Conservation (phyloP, 2,888 invertebrate species). For the Eupithecia exiguata region DNA sequence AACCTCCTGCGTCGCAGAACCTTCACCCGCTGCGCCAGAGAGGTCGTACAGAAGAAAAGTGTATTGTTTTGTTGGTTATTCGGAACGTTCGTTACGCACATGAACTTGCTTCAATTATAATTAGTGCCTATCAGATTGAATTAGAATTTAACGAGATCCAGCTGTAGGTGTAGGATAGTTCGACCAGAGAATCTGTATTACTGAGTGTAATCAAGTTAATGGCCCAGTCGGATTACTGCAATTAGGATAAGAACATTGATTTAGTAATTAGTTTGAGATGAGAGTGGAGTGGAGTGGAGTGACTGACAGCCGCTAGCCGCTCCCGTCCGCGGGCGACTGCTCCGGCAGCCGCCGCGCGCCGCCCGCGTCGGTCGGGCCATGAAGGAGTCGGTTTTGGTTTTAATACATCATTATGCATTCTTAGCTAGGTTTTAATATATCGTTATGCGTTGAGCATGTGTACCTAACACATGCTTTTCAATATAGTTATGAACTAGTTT, state of each 20-base stretch:
- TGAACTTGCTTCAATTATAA: not conserved
- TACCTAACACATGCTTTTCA: too few species aligned
- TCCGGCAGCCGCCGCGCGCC: not conserved
- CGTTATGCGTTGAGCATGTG: too few species aligned
- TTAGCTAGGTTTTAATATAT: too few species aligned
- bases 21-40: not conserved
- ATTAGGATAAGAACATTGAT: slow-evolving; percentile 1
- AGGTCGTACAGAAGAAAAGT: not conserved
- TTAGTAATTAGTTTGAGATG: slow-evolving; percentile 3
- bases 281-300: not conserved
- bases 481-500: too few species aligned
- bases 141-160: not conserved
- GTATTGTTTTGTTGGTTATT: not conserved
- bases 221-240: not conserved
- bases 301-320: not conserved
- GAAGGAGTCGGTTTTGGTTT: not conserved
- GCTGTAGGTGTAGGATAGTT: not conserved
- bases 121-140: not conserved
- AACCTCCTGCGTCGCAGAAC: not conserved
- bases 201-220: not conserved
- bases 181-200: not conserved
- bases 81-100: not conserved
- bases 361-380: not conserved
- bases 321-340: not conserved
- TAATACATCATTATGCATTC: too few species aligned